Evolutionary conservation across 64 coral and sea anemone species (phyloP).

Genomic region (Montipora sp.): DNA sequence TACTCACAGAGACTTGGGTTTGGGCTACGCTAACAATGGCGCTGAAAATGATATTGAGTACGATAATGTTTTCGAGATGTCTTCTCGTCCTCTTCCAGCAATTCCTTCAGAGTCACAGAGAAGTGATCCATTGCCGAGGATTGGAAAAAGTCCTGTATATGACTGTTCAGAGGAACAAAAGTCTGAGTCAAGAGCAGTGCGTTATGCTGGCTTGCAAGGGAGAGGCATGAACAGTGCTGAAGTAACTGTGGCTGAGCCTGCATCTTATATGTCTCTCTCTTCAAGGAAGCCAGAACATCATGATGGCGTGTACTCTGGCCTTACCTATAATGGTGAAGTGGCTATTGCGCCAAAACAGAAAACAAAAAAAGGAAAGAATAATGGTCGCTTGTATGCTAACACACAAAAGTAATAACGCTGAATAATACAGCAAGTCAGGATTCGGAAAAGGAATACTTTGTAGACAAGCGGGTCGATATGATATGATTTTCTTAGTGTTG

Average conservation of each 20-base stretch:
- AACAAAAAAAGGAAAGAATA: neutral
- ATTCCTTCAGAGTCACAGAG: neutral
- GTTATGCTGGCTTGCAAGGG: neutral
- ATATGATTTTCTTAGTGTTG: too few species aligned
- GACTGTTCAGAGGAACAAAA: neutral
- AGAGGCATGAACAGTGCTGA: neutral
- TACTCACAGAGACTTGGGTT: neutral
- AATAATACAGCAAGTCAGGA: neutral
- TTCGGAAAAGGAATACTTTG: neutral
- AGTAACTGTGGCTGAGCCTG: neutral
- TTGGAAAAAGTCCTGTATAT: too few species aligned
- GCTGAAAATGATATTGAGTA: too few species aligned
- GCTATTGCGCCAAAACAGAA: neutral
- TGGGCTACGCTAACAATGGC: neutral
- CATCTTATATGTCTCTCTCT: constrained; percentile 14
- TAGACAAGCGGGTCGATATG: too few species aligned
- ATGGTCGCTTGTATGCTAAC: neutral
- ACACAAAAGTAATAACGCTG: neutral
- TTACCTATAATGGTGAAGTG: neutral
- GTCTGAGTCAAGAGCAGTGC: neutral
- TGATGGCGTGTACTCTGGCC: neutral
- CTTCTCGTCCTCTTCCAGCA: constrained; percentile 5
- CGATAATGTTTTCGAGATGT: neutral
- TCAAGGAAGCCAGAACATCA: neutral
- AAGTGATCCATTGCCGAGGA: too few species aligned